Evolutionary conservation across 2,113 vertebrate species (phyloP).

Genomic region (Haemorhous mexicanus): DNA sequence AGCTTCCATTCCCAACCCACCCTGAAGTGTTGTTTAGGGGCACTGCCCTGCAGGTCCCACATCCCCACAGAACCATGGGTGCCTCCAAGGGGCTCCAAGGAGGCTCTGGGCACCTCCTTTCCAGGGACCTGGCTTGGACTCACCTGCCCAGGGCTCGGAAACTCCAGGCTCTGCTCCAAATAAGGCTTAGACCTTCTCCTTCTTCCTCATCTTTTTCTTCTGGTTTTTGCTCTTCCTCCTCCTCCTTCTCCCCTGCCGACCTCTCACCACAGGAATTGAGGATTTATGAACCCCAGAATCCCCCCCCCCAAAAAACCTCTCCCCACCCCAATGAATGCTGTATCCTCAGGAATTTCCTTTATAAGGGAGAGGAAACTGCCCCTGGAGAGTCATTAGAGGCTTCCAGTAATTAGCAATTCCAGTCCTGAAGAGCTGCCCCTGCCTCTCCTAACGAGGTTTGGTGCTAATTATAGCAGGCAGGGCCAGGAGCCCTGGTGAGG

Average conservation of each 20-base stretch:
- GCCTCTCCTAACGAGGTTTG: not conserved
- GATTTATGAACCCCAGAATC: not conserved
- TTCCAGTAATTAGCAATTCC: not conserved
- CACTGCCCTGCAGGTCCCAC: not conserved
- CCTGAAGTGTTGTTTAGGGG: fast-evolving
- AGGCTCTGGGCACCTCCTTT: not conserved
- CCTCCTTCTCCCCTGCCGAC: not conserved
- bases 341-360: not conserved
- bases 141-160: fast-evolving
- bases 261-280: not conserved
- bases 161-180: not conserved
- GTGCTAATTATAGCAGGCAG: conserved; percentile 10
- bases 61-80: fast-evolving
- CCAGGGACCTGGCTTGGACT: not conserved
- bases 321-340: fast-evolving
- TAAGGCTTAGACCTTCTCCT: not conserved
- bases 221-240: not conserved
- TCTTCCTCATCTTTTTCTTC: not conserved
- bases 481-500: not conserved
- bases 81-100: not conserved
- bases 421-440: not conserved
- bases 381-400: not conserved
- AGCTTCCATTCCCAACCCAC: not conserved
- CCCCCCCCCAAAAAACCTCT: not conserved
- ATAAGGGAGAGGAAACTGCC: not conserved